Base-by-base conservation (phyloP, 1,140 invertebrate species). In the Camponotus vicinus region DNA sequence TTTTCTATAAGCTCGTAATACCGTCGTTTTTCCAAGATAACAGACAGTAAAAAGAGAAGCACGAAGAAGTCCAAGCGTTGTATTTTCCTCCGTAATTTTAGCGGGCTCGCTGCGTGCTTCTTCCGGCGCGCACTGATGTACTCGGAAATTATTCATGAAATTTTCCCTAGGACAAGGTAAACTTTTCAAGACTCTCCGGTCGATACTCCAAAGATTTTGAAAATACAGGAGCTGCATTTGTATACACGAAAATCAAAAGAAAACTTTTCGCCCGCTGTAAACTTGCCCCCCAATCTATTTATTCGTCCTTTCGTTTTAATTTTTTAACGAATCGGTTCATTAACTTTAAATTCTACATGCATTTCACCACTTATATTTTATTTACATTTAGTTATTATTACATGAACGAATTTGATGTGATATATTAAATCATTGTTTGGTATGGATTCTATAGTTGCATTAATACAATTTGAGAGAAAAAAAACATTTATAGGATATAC, bases 61-160 rank as follows among this genome's bases (percentile, higher is more conserved):
- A 75, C 69, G 59, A 82, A 71, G 67, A 82, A 73, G 78, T 80
- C 66, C 37, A 34, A 80, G 55, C 11, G 55, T 27, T 8, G 79
- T 82, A 59, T 82, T 82, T 42, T 45, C 52, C 15, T 82, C 27
- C 40, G 55, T 67, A 80, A 80, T 82, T 82, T 40, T 55, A 61
- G 21, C 27, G 27, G 77, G 34, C 11, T 21, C 27, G 11, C 69
- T 13, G 3, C 40, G 37, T 34, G 34, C n/a, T 67, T 69, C 13
- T 11, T 82, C 40, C 40, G 18, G 27, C 40, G 52, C 57, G 61
- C 55, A 45, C 79, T 59, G 55, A 83, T 83, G 79, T 61, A 83
- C 69, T 83, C 42, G 79, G 69, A 73, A 83, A 83, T 83, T 83
- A 83, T 83, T 83, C 79, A 83, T 83, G 79, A 83, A 83, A 83